Base-by-base conservation (phyloP, 2,888 invertebrate species). In the Hartigia nigra region DNA sequence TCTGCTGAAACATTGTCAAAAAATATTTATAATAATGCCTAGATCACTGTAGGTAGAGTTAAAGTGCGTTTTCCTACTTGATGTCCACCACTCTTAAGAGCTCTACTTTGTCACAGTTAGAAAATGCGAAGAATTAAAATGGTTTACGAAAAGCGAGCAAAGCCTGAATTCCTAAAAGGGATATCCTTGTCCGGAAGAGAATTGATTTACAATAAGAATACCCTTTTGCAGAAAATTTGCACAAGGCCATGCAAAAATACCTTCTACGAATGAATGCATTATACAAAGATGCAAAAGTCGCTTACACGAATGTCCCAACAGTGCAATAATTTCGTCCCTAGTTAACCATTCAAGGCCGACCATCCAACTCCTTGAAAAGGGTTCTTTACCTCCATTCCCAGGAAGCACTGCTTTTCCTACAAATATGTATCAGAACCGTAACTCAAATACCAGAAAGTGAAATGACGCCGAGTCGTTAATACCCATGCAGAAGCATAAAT, bases 191-290 rank as follows among this genome's bases (percentile, higher is more conserved):
- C 14, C 72, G 31, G 72, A 34, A 12, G 34, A 72, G 32, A 34
- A 14, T 72, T 90, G 89, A 91, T 90, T 90, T 89, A 89, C 85
- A 87, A 85, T 77, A 77, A 74, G 78, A 72, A 72, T 88, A 90
- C 86, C 87, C 87, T 88, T 90, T 88, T 84, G 86, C 86, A 82
- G 85, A 83, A 88, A 84, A 86, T 88, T 88, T 84, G 87, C 87
- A 85, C 82, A 86, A 86, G 83, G 79, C 82, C 83, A 83, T 85
- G 79, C 79, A 76, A 80, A 82, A 72, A 55, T 23, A 23, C 23
- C 23, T 55, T 55, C 55, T 55, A 9, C 55, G 23, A 82, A 85
- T 82, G 81, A 80, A 72, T 74, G 76, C 77, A 81, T 55, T 9
- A 55, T 9, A 55, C 82, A 82, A 82, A 80, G 69, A 31, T 23